Base-by-base conservation (phyloP, 1,140 invertebrate genomes). In the Thalassaphorura encarpata region DNA sequence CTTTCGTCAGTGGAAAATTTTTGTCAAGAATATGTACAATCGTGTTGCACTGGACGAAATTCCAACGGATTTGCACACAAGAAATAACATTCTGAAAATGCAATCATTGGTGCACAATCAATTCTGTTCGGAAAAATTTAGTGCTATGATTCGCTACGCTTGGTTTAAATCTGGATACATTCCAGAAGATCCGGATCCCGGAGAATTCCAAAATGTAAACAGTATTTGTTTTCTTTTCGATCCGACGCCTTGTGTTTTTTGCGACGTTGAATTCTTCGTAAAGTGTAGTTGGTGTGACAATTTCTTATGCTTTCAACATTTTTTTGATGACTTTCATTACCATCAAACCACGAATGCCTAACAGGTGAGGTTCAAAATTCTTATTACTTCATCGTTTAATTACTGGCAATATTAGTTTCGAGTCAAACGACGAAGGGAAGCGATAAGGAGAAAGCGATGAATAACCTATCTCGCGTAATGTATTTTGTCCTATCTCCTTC, bases 291-390 rank as follows among this genome's bases (percentile, higher is more conserved):
- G n/a, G 27, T 60, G 58, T 36, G n/a, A 33, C 2, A 28, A 45
- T 15, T 18, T n/a, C 23, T 6, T 58, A 3, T 58, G 56, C 23
- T 58, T 58, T 31, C 21, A 54, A 2, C 33, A 36, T 41, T 58
- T 58, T 48, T 58, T 53, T 23, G 36, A 42, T n/a, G 33, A 39
- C 8, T 58, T 42, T 49, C 56, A 58, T 56, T 36, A 11, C n/a
- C 33, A 36, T 36, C n/a, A 11, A 36, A 11, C 11, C 11, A 36
- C 33, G 11, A 36, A 36, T 11, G 33, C 11, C 33, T 11, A 36
- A 11, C 33, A 36, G 33, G 33, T n/a, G 11, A 36, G 33, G 11
- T n/a, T 36, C n/a, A n/a, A n/a, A n/a, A n/a, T n/a, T n/a, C n/a
- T n/a, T n/a, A n/a, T n/a, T n/a, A n/a, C n/a, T n/a, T n/a, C n/a